Evolutionary conservation across 2,113 vertebrate genomes (phyloP), one percentile per base, ranked within the genome.

Genomic region (Antechinus stuartii): DNA sequence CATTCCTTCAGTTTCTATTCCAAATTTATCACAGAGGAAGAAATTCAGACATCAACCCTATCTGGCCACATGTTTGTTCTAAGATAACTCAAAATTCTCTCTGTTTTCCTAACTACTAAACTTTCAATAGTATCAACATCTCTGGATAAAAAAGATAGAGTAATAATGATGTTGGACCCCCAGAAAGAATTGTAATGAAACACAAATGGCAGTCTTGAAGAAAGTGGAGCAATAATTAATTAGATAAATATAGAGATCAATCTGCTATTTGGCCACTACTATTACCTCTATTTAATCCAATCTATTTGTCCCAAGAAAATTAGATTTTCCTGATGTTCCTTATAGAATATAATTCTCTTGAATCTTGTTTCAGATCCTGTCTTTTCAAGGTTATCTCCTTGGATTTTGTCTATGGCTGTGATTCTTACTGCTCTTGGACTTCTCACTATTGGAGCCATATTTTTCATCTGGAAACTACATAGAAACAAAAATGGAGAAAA

Each of bases 391-490:
- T 89, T 96, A 76, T 93, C 93, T 55, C 95, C 94, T 57, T 98
- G 96, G 98, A 92, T 96, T 56, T 91, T 95, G 91, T 89, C 92
- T 3, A 49, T 96, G 56, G 94, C 94, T 56, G 89, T 96, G 9
- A 5, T 93, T 35, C 22, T 96, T 12, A 7, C 93, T 6, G 54
- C 94, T 50, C 91, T 98, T n/a, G 98, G 96, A 92, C 50, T 98
- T 84, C 95, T 98, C 76, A 97, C 96, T 53, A 53, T 46, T 19
- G 97, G 94, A 2, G 96, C 96, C 57, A 35, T 96, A 47, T 53
- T 97, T 94, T 95, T 98, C 54, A 97, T 92, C 10, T 98, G 97
- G 98, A 97, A 92, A 93, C 57, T 98, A 10, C 97, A 97, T 90
- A 95, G 94, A 56, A 95, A 97, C 93, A 96, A 94, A 95, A 49